Base-by-base conservation (phyloP, 2,888 invertebrate species). In the Autographa gamma region DNA sequence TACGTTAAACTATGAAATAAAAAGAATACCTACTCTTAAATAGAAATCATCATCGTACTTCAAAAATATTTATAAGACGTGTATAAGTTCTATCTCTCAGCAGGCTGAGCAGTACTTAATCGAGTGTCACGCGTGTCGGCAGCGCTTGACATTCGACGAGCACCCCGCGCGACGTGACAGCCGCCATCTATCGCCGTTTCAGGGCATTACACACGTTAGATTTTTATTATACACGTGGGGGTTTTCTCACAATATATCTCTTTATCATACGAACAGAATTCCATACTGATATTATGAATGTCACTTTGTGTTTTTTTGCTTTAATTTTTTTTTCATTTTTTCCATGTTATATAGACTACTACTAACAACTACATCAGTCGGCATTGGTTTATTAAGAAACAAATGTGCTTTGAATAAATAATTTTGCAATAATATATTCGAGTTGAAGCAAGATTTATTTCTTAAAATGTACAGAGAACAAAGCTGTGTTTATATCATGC, bases 111-210 rank as follows among this genome's bases (percentile, higher is more conserved):
- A 73, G 59, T 66, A 72, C 70, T 79, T 81, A 83, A 83, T 82
- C 76, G 83, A 79, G 76, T 82, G 83, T 79, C 83, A 79, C 61
- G 70, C 73, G 60, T 64, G 64, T 60, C 60, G 64, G 52, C 52
- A 31, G 52, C 71, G 71, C 66, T 74, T 79, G 71, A 76, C 79
- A 72, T 60, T 66, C 62, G 66, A 79, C 66, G 67, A 74, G 79
- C 74, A 76, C 81, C 78, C 79, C 67, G 60, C 63, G 62, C 65
- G 80, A 80, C 80, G 58, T 71, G 83, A 78, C 81, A 73, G 69
- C 54, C 72, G 63, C 60, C 64, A 76, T 58, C 69, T 75, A 72
- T 78, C 73, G 69, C 61, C 70, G 70, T 70, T 74, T 63, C 69
- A 71, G 61, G 67, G 63, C 61, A 80, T 81, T 80, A 70, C 80